phyloP scores from a whole-genome alignment of 2,113 vertebrate species.

The Odocoileus virginianus region DNA sequence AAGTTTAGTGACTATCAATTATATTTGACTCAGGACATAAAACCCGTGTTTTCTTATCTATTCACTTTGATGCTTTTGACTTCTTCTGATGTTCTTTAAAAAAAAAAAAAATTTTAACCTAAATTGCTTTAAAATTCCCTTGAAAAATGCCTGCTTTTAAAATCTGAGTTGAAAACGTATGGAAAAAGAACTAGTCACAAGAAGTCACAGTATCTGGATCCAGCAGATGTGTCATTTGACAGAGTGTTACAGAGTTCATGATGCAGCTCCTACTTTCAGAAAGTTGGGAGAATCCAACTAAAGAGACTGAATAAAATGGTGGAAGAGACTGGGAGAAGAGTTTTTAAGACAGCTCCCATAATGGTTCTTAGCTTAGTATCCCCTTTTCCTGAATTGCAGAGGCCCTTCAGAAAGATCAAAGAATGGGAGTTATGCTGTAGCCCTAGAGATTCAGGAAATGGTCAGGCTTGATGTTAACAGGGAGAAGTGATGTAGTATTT shows the following conservation, averaged over 20 bases:
- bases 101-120: not conserved
- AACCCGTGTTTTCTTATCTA: not conserved
- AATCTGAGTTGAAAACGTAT: not conserved
- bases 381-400: not conserved
- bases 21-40: not conserved
- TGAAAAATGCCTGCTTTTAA: not conserved
- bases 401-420: not conserved
- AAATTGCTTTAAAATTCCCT: not conserved
- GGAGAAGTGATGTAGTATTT: not conserved
- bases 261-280: not conserved
- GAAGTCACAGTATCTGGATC: not conserved
- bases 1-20: not conserved
- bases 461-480: not conserved
- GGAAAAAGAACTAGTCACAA: not conserved
- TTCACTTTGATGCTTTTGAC: not conserved
- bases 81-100: not conserved
- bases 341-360: not conserved
- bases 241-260: not conserved
- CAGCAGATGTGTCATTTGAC: not conserved
- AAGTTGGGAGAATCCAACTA: not conserved
- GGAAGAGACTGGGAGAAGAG: not conserved
- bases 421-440: rapidly evolving
- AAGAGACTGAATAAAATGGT: not conserved
- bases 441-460: not conserved
- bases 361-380: not conserved